Percentiles rank a stretch among this genome's conserved stretches.
Conservation (phyloP, 92 coral and sea anemone genomes). For the Porites lobata region DNA sequence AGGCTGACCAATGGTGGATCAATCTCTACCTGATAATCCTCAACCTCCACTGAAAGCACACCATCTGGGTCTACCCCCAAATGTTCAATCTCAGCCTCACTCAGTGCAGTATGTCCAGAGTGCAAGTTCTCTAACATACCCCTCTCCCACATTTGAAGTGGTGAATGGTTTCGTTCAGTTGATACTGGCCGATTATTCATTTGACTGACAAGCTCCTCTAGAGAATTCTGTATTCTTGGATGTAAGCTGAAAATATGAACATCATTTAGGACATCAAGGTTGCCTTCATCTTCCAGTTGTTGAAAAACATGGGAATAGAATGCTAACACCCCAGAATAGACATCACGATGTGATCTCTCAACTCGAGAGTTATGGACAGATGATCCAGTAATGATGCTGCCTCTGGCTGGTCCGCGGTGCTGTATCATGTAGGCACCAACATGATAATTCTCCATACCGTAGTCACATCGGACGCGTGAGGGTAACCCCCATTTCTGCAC, state of each 20-base stretch:
- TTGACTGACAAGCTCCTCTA: constrained; percentile 31
- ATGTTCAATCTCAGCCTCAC: constrained; percentile 29
- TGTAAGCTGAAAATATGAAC: constrained; percentile 29
- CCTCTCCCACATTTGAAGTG: constrained; percentile 48
- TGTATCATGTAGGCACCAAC: constrained; percentile 67
- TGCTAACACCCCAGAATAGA: constrained; percentile 25
- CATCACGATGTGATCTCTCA: constrained; percentile 23
- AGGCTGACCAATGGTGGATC: constrained; percentile 23
- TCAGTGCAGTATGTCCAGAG: constrained; percentile 37
- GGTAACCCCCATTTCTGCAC: constrained; percentile 61
- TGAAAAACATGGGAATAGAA: constrained; percentile 17
- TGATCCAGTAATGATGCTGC: constrained; percentile 70
- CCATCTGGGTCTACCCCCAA: constrained; percentile 33
- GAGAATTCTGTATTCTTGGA: constrained; percentile 24
- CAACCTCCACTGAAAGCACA: constrained; percentile 35
- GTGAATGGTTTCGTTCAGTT: constrained; percentile 55
- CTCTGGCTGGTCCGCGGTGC: constrained; percentile 60
- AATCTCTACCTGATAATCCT: constrained; percentile 43
- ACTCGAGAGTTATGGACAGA: constrained; percentile 65
- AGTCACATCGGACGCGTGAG: constrained; percentile 50
- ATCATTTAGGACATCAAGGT: constrained; percentile 22
- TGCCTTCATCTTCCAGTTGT: constrained; percentile 23
- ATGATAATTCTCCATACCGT: constrained; percentile 45
- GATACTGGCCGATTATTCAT: constrained; percentile 53
- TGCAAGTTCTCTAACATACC: constrained; percentile 50